Conservation (phyloP, 1,140 invertebrate genomes). For the Atta texana region DNA sequence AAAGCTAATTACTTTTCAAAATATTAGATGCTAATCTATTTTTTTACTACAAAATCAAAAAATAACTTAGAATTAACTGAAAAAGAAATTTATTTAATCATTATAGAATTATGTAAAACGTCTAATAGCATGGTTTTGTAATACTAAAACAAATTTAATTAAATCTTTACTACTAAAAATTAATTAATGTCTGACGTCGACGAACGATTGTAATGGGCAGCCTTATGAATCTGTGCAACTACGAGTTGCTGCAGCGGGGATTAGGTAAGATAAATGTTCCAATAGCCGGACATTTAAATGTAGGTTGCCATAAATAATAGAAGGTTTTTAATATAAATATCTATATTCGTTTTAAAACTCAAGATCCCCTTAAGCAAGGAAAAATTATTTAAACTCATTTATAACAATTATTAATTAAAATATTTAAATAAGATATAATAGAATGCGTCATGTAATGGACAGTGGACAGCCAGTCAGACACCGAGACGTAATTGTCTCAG, state of each 20-base stretch:
- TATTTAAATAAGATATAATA: no score
- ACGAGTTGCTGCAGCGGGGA: constrained; percentile 38
- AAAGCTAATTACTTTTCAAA: constrained; percentile 21
- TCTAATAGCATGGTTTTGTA: background rate
- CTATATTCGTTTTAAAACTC: no score
- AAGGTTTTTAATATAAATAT: no score
- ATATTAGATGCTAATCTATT: background rate
- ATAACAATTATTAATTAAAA: no score
- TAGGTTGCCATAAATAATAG: no score
- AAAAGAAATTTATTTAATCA: background rate
- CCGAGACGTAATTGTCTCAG: no score
- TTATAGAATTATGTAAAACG: background rate
- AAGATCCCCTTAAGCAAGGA: no score
- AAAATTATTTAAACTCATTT: no score
- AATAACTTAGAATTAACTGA: background rate
- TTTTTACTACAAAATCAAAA: background rate
- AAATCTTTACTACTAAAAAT: constrained; percentile 9
- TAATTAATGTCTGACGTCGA: background rate
- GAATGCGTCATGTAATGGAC: no score
- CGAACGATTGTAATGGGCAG: background rate
- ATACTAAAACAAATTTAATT: constrained; percentile 31
- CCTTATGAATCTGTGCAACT: constrained; percentile 18
- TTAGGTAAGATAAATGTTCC: constrained; percentile 36
- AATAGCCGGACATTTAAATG: no score
- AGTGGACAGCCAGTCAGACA: no score